Percentiles rank a stretch among this genome's conserved stretches.
Evolutionary conservation across 2,113 vertebrate genomes (phyloP).

Genomic region (Sinocyclocheilus maitianheensis): DNA sequence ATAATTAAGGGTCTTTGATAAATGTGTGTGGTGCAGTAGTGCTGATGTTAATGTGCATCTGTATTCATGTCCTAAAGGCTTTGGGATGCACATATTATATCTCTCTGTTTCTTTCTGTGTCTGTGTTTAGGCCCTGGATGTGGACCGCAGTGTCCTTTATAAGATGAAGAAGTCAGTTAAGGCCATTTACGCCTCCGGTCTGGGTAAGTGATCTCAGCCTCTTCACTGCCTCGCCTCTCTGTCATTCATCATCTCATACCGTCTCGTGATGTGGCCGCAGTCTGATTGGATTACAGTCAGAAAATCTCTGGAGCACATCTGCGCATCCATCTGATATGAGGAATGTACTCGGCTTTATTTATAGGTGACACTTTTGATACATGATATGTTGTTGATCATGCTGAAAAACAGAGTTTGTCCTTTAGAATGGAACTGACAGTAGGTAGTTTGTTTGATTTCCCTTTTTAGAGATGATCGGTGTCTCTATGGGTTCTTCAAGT

Average conservation of each 20-base stretch:
- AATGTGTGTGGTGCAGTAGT: neutral
- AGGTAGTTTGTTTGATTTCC: neutral
- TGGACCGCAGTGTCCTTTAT: conserved; percentile 95
- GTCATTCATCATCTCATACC: neutral
- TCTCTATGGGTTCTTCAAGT: neutral
- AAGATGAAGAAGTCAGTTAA: conserved; percentile 99
- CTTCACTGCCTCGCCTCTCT: conserved; percentile 13
- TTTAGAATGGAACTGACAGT: neutral
- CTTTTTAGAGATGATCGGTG: neutral
- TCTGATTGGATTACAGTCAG: conserved; percentile 31
- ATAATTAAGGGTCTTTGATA: conserved; percentile 20
- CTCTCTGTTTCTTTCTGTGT: conserved; percentile 18
- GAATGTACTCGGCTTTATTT: neutral
- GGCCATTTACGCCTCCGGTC: conserved; percentile 93
- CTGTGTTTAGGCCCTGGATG: conserved; percentile 86
- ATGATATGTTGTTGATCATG: neutral
- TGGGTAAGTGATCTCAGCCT: conserved; percentile 82
- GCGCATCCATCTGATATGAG: conserved; percentile 1
- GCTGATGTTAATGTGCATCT: neutral
- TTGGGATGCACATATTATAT: neutral
- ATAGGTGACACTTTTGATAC: conserved; percentile 9
- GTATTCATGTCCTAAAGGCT: neutral
- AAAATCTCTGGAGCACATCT: conserved; percentile 20
- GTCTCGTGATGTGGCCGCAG: conserved; percentile 8
- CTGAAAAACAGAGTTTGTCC: neutral